A percentile compares a stretch with the other conserved stretches of the same genome.
phyloP scores from a whole-genome alignment of 2,888 invertebrate species.

The Alloscopus bannaensis region DNA sequence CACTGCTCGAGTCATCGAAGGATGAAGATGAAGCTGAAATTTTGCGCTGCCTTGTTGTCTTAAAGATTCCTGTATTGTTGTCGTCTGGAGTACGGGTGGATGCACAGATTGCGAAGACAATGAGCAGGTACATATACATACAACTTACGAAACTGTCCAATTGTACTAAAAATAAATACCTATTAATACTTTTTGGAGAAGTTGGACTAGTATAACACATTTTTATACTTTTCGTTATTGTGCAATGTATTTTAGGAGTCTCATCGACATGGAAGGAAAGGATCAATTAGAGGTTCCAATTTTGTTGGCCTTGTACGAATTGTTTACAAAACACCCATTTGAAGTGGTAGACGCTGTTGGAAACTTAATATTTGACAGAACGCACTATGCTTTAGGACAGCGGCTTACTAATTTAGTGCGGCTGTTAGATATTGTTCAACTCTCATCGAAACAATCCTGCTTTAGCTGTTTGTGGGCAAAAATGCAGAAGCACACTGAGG shows the following conservation, averaged over 20 bases:
- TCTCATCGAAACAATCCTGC: slow-evolving; percentile 70
- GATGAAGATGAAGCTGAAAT: slow-evolving; percentile 68
- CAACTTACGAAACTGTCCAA: too few relatives aligned
- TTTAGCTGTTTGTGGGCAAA: slow-evolving; percentile 58
- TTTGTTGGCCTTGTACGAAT: slow-evolving; percentile 65
- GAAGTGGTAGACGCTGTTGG: slow-evolving; percentile 65
- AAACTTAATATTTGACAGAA: slow-evolving; percentile 58
- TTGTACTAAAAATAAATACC: too few relatives aligned
- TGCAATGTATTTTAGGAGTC: slow-evolving; percentile 57
- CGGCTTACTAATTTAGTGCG: slow-evolving; percentile 59
- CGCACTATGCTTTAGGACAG: slow-evolving; percentile 66
- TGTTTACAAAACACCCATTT: slow-evolving; percentile 58
- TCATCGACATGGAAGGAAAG: slow-evolving; percentile 61
- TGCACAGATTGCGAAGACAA: slow-evolving; percentile 56
- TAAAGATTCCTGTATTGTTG: slow-evolving; percentile 68
- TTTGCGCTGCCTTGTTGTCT: slow-evolving; percentile 62
- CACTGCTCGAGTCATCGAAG: slow-evolving; percentile 62
- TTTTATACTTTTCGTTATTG: too few relatives aligned
- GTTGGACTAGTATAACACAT: too few relatives aligned
- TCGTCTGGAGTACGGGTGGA: slow-evolving; percentile 63
- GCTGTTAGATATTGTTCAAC: slow-evolving; percentile 56
- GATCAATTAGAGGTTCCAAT: slow-evolving; percentile 60
- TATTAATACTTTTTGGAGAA: too few relatives aligned
- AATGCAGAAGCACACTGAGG: slow-evolving; percentile 12
- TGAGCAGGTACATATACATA: slow-evolving; percentile 57